These are phyloP conservation scores for Pagetopsis macropterus DNA, from an alignment of 2,797 vertebrate genomes.

Conservation along the genomic window DNA sequence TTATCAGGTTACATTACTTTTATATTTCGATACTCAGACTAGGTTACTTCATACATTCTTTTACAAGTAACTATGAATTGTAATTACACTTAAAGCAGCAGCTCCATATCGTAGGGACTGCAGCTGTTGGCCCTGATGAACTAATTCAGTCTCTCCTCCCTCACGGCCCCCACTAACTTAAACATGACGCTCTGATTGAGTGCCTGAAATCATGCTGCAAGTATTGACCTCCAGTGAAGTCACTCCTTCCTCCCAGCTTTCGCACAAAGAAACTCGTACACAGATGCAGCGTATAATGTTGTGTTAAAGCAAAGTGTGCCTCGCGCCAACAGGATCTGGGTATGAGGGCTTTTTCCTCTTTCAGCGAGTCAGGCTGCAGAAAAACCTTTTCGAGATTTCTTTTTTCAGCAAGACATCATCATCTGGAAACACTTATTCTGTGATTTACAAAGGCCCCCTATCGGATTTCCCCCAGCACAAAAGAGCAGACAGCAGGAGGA, in stretches of 20 bases:
- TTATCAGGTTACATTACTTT: too few relatives aligned
- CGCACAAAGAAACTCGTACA: conserved; percentile 34
- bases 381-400: conserved; percentile 64
- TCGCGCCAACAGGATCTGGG: conserved; percentile 73
- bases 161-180: conserved; percentile 59
- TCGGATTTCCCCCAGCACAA: conserved; percentile 81
- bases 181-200: conserved; percentile 69
- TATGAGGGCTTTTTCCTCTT: conserved; percentile 51
- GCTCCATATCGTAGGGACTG: conserved; percentile 19
- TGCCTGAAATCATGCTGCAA: conserved; percentile 56
- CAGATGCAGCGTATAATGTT: conserved; percentile 48
- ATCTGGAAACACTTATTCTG: conserved; percentile 87
- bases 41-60: too few relatives aligned
- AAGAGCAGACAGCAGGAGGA: conserved; percentile 69
- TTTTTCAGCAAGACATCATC: conserved; percentile 71
- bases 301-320: conserved; percentile 54
- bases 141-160: conserved; percentile 31
- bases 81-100: too few relatives aligned
- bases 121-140: conserved; percentile 62
- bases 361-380: conserved; percentile 64
- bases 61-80: too few relatives aligned
- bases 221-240: conserved; percentile 59
- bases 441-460: conserved; percentile 82
- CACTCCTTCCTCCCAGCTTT: conserved; percentile 19
- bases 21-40: too few relatives aligned